A percentile compares a stretch with the other conserved stretches of the same genome.
Evolutionary conservation across 2,888 invertebrate species (phyloP).

Genomic region (Diaprepes abbreviatus): DNA sequence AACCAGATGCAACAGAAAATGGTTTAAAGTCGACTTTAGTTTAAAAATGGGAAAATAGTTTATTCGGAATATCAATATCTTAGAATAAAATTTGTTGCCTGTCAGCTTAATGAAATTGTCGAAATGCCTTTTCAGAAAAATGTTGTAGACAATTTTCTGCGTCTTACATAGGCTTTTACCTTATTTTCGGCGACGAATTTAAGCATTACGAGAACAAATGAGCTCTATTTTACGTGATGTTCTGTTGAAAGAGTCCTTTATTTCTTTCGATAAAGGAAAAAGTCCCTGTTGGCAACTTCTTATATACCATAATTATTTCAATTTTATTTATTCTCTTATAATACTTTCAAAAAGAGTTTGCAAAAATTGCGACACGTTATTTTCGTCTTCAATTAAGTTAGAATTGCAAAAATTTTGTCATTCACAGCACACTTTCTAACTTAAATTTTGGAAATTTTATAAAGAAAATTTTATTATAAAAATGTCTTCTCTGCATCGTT

Average conservation of each 20-base stretch:
- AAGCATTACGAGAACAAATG: conserved; percentile 3
- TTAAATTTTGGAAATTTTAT: no score
- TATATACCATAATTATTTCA: neutral
- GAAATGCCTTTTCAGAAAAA: conserved; percentile 4
- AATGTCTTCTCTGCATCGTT: no score
- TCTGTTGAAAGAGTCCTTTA: neutral
- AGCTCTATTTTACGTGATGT: conserved; percentile 6
- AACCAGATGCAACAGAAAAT: no score
- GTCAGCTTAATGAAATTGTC: conserved; percentile 6
- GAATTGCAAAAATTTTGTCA: no score
- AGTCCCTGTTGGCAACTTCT: neutral
- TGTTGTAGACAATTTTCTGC: neutral
- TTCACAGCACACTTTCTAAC: no score
- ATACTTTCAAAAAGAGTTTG: no score
- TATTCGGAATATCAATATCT: neutral
- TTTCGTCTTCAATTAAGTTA: no score
- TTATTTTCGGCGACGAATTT: conserved; percentile 14
- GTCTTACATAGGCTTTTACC: neutral
- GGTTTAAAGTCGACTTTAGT: no score
- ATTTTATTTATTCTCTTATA: neutral
- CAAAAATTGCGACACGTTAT: no score
- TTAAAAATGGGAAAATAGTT: no score
- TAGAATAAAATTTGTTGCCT: neutral
- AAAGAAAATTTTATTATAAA: no score
- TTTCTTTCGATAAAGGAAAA: conserved; percentile 11